A percentile compares a stretch with the other conserved stretches of the same genome.
Conservation (phyloP, 1,140 invertebrate genomes). For the Calephelis virginiensis region DNA sequence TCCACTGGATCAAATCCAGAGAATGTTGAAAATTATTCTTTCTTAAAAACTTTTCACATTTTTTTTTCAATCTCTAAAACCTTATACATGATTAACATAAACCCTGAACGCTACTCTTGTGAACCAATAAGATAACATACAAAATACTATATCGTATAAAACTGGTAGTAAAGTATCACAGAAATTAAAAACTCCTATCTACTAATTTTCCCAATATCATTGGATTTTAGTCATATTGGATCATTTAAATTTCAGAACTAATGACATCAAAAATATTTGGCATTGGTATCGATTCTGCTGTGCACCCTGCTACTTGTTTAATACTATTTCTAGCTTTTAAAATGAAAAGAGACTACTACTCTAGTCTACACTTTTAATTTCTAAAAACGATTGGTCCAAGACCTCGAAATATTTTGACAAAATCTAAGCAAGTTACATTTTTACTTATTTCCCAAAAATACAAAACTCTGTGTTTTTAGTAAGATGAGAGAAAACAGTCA, state of each 20-base stretch:
- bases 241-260: constrained; percentile 15
- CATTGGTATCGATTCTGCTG: not conserved
- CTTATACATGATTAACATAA: constrained; percentile 5
- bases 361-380: no score
- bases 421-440: no score
- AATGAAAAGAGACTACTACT: no score
- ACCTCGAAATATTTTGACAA: no score
- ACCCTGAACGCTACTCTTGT: not conserved
- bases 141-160: constrained; percentile 63
- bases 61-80: not conserved
- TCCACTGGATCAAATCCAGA: not conserved
- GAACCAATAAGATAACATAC: constrained; percentile 34
- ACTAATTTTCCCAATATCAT: constrained; percentile 47
- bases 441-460: no score
- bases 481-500: no score
- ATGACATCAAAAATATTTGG: constrained; percentile 1
- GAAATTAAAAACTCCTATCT: constrained; percentile 75
- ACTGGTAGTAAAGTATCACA: constrained; percentile 77
- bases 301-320: no score
- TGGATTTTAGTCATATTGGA: constrained; percentile 10
- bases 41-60: no score
- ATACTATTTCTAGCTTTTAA: no score
- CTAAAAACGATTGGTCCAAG: no score
- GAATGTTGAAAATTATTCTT: no score
- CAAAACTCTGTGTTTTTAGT: no score